phyloP scores from a whole-genome alignment of 2,797 vertebrate species.

The Denticeps clupeoides region DNA sequence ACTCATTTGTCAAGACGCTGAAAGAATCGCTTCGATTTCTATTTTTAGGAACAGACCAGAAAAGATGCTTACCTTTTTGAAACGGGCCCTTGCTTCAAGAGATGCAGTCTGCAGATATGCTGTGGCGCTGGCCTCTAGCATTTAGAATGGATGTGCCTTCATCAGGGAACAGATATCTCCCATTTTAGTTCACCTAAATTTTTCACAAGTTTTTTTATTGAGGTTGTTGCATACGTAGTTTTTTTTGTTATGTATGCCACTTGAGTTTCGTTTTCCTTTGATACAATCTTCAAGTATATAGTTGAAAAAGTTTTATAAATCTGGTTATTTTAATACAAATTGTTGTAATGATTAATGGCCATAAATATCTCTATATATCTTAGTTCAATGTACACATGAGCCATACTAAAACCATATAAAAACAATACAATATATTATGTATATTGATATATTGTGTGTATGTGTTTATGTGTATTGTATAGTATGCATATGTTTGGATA shows the following conservation, averaged over 20 bases:
- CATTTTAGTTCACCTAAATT: background rate
- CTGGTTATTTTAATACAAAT: too few species aligned
- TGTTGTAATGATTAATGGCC: too few species aligned
- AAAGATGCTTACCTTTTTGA: background rate
- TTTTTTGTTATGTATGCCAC: background rate
- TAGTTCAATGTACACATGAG: too few species aligned
- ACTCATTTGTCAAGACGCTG: conserved; percentile 1
- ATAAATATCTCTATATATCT: too few species aligned
- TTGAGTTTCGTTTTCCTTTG: background rate
- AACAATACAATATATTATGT: too few species aligned
- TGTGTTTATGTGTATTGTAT: too few species aligned
- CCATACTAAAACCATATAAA: too few species aligned
- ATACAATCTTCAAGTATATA: background rate
- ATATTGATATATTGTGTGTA: too few species aligned
- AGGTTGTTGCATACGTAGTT: background rate
- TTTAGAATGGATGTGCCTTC: background rate
- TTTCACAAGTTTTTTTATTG: background rate
- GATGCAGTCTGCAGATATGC: background rate
- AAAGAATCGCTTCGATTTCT: background rate
- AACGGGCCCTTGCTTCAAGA: background rate
- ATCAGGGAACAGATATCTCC: conserved; percentile 1
- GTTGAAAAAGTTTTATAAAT: background rate
- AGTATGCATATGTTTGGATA: too few species aligned
- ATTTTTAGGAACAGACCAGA: background rate
- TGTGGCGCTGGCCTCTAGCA: background rate